Conservation (phyloP, 2,797 vertebrate genomes). For the Diplodus sargus region DNA sequence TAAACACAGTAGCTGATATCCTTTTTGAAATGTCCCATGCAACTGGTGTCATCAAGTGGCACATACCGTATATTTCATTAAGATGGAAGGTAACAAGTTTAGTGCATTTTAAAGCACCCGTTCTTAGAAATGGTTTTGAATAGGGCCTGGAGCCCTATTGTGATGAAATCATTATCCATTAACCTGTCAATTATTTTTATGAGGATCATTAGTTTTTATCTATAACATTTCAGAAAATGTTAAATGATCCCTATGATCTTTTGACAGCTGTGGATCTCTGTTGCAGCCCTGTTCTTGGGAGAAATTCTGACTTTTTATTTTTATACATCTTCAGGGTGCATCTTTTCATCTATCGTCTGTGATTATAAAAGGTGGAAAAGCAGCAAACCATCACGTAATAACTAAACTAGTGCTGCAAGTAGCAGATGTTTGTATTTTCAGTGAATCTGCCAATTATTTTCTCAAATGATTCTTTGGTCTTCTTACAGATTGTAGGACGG, state of each 20-base stretch:
- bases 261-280: no score
- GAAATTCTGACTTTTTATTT: no score
- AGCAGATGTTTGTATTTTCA: neutral
- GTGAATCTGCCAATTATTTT: neutral
- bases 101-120: neutral
- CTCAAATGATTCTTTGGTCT: neutral
- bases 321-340: neutral
- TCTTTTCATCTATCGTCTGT: neutral
- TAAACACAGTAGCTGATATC: accelerated
- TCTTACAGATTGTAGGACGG: no score
- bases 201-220: neutral
- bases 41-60: no score
- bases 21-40: neutral
- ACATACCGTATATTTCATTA: neutral
- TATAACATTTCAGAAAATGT: no score
- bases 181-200: neutral
- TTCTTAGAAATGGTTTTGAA: neutral
- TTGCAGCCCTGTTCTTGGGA: no score
- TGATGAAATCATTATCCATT: neutral
- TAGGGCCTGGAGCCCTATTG: neutral
- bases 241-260: no score
- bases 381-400: no score
- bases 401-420: neutral
- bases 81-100: neutral
- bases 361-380: neutral